Conservation (phyloP, 2,113 vertebrate species). For the Sakesphorus luctuosus region DNA sequence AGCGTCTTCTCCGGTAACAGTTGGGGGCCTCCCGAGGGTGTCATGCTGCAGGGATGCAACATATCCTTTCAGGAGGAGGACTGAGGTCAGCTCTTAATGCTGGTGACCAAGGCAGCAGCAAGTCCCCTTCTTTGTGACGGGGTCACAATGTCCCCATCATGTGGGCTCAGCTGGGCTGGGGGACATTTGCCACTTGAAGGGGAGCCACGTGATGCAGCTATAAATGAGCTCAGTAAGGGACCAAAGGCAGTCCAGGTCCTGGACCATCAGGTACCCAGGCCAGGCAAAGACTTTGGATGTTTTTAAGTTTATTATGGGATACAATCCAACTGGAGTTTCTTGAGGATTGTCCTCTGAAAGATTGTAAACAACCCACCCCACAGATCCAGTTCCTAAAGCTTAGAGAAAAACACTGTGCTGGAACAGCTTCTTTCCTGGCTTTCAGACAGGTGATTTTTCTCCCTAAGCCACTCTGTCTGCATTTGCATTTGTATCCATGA, state of each 20-base stretch:
- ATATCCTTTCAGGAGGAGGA: neutral
- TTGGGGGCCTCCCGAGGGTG: neutral
- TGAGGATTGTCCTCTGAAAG: neutral
- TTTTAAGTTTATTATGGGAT: neutral
- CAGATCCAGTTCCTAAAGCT: neutral
- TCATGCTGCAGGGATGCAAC: neutral
- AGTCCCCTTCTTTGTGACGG: neutral
- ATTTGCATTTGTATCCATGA: neutral
- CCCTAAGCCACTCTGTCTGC: neutral
- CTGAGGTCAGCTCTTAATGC: neutral
- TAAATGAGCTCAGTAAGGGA: neutral
- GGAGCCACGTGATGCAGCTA: rapidly evolving
- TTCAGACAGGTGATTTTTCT: neutral
- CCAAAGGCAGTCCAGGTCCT: neutral
- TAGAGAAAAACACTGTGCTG: neutral
- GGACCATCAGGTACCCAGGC: neutral
- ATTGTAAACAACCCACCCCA: neutral
- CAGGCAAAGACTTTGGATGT: neutral
- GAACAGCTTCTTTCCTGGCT: neutral
- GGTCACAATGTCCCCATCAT: neutral
- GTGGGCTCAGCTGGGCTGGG: neutral
- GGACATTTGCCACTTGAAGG: rapidly evolving
- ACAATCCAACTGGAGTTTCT: neutral
- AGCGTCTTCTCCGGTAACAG: too few species aligned
- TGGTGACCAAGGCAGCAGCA: neutral